Percentiles rank a stretch among this genome's conserved stretches.
Conservation (phyloP, 1,140 invertebrate genomes). For the Trichonephila clavata region DNA sequence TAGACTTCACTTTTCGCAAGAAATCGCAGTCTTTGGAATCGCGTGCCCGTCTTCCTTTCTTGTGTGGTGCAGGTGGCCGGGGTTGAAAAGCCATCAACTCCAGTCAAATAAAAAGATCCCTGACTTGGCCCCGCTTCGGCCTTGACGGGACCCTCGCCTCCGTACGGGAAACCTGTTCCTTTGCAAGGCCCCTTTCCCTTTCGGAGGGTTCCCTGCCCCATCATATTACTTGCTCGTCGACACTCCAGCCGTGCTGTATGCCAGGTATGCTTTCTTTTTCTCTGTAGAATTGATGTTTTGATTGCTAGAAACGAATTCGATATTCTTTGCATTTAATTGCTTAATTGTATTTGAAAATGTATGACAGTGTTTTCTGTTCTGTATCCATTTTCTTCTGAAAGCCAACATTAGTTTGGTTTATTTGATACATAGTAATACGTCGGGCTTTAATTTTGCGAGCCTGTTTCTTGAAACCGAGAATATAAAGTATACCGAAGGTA, state of each 20-base stretch:
- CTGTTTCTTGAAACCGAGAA: no score
- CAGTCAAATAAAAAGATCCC: not conserved
- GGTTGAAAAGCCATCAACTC: slow-evolving; percentile 8
- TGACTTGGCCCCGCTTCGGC: slow-evolving; percentile 5
- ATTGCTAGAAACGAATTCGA: no score
- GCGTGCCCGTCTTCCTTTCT: not conserved
- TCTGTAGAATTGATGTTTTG: no score
- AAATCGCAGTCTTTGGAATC: not conserved
- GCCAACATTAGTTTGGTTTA: no score
- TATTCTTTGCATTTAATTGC: no score
- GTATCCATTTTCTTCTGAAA: no score
- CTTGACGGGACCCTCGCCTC: slow-evolving; percentile 33
- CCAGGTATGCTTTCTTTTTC: not conserved
- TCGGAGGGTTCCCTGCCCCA: not conserved
- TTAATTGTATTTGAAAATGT: no score
- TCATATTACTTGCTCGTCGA: not conserved
- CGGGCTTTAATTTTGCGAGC: no score
- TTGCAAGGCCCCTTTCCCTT: slow-evolving; percentile 62
- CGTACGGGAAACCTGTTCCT: slow-evolving; percentile 58
- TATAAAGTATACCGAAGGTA: no score
- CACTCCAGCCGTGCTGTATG: not conserved
- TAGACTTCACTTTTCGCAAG: no score
- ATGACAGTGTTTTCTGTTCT: no score
- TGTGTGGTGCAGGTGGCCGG: not conserved
- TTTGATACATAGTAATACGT: no score